These are phyloP conservation scores for Anas capensis DNA, from an alignment of 2,797 vertebrate species.

Conservation along the genomic window DNA sequence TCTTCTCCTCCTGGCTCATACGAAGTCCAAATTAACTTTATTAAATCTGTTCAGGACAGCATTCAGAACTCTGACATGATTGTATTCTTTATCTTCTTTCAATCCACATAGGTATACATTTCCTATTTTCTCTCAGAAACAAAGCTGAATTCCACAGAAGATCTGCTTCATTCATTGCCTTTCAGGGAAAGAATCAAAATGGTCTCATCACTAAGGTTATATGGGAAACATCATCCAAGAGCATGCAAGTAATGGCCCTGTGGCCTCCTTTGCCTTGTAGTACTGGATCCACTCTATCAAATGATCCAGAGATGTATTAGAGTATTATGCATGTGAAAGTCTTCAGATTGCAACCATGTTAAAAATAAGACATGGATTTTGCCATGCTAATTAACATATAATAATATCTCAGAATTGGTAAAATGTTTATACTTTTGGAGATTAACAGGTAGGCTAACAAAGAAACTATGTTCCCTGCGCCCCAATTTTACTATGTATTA, in stretches of 20 bases:
- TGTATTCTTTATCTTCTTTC: constrained; percentile 2
- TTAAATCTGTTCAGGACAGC: background rate
- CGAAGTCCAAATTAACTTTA: background rate
- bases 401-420: background rate
- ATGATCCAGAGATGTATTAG: background rate
- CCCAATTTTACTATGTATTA: background rate
- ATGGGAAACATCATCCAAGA: background rate
- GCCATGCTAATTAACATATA: background rate
- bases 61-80: background rate
- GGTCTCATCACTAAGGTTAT: background rate
- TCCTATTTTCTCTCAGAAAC: constrained; percentile 31
- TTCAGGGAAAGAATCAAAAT: constrained; percentile 27
- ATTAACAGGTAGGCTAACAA: background rate
- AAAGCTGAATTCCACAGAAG: background rate
- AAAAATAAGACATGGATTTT: background rate
- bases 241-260: background rate
- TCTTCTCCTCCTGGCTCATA: background rate
- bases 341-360: background rate
- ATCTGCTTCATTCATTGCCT: background rate
- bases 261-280: background rate
- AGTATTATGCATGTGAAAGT: background rate
- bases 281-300: background rate
- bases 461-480: background rate
- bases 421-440: background rate
- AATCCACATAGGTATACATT: background rate